Base-by-base conservation (phyloP, 2,888 invertebrate genomes). In the Orchestes rusci region DNA sequence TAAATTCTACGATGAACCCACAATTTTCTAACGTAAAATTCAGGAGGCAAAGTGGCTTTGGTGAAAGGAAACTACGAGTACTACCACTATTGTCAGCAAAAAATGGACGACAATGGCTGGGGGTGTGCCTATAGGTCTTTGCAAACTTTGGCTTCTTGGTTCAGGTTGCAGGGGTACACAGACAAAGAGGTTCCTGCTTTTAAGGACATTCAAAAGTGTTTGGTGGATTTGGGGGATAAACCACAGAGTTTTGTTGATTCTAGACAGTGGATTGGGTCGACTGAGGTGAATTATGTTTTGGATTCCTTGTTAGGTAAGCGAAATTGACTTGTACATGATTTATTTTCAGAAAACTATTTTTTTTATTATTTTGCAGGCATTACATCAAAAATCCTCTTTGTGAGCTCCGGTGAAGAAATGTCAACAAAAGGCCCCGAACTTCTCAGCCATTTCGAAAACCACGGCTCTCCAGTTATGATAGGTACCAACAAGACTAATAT, bases 391-490 rank as follows among this genome's bases (percentile, higher is more conserved):
- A 89, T 97, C 53, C 72, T 95, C 50, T 83, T 83, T 59, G 89
- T 93, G 0, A 82, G 82, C 56, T 84, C 82, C 15, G 97, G 97
- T 5, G 76, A 79, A 20, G 95, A 97, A 58, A 69, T 97, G 66
- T 73, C 77, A 4, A 74, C 73, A 19, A 80, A 87, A 61, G 89
- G 84, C 4, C 77, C 87, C 17, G 89, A 93, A 61, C 70, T 99
- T 51, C 74, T 84, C 2, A 76, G 83, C 63, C 99, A 99, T 73
- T 99, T 99, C 65, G 77, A 85, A 57, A 84, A 79, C 32, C 84
- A 93, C 60, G 97, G 97, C 38, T 89, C 92, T 18, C 99, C 99
- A 16, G 79, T 99, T 45, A 99, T 99, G 99, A 96, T 99, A 58
- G 99, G 96, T 81, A 68, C n/a, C 15, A 13, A 12, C 2, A 31